These are phyloP conservation scores for Orthosia incerta DNA, from an alignment of 2,888 invertebrate species.

Conservation along the genomic window DNA sequence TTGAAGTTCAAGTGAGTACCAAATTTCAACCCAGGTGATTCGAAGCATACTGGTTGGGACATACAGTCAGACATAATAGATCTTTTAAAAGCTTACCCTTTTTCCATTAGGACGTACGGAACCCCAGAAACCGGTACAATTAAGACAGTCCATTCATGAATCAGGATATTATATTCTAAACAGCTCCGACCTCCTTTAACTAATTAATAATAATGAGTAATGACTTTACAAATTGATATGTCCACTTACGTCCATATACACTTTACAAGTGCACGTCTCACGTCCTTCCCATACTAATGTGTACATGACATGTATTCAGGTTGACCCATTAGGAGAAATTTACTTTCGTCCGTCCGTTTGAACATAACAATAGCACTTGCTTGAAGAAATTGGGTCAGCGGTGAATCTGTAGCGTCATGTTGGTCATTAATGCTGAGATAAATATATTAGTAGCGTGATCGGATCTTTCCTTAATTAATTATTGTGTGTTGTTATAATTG, in stretches of 20 bases:
- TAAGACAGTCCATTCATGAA: slow-evolving; percentile 19
- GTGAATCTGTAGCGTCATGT: slow-evolving; percentile 56
- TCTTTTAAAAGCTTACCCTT: no score
- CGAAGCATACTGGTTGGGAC: no score
- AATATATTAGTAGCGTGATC: slow-evolving; percentile 49
- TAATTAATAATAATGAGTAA: slow-evolving; percentile 57
- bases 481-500: slow-evolving; percentile 33
- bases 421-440: slow-evolving; percentile 46
- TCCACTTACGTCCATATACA: slow-evolving; percentile 43
- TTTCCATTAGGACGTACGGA: no score
- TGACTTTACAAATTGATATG: slow-evolving; percentile 57
- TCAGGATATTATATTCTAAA: slow-evolving; percentile 18
- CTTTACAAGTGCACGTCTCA: slow-evolving; percentile 54
- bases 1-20: no score
- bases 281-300: slow-evolving; percentile 70
- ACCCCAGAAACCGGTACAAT: slow-evolving; percentile 8
- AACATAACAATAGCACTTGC: slow-evolving; percentile 72
- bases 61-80: no score
- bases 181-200: slow-evolving; percentile 19
- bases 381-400: slow-evolving; percentile 74
- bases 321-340: slow-evolving; percentile 82
- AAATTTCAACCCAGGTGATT: no score
- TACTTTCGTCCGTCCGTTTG: slow-evolving; percentile 76
- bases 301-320: slow-evolving; percentile 79
- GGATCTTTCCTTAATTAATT: slow-evolving; percentile 51